Evolutionary conservation across 2,797 vertebrate genomes (phyloP), one percentile per base, ranked within the genome.

Genomic region (Antrozous pallidus): DNA sequence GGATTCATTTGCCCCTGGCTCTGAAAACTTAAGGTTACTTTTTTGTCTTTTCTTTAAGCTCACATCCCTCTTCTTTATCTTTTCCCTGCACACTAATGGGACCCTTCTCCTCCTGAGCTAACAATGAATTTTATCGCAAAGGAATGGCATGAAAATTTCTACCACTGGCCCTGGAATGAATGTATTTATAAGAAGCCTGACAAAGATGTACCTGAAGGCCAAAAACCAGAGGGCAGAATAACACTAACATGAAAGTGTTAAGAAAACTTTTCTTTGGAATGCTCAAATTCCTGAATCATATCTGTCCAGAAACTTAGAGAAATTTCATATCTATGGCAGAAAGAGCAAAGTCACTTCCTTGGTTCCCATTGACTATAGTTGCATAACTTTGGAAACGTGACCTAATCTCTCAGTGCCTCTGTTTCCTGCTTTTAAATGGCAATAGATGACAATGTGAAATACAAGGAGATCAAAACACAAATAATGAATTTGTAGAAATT

Each of bases 401-500:
- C 16, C 51, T 88, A 78, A 94, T 51, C 28, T 79, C 42, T 94
- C 56, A 87, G 61, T 84, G 63, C 18, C 12, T 89, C n/a, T 54
- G 3, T 85, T 81, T 90, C 33, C 22, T 74, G 36, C 49, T 95
- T 93, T 88, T 42, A 89, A 94, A 71, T 71, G 38, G 36, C 11
- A 17, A 49, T 78, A 78, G 83, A 36, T 77, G 61, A 65, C 91
- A 90, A 18, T 69, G 14, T 92, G 54, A 95, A 88, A 95, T 83
- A 65, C 8, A 74, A 88, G 71, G 90, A 89, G 51, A 40, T 67
- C 54, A 87, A 93, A 94, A 42, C 12, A 56, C 28, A 88, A 78
- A 94, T 63, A 79, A 95, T 65, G 20, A 42, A 69, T 90, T 38
- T 78, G 40, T 93, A 63, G 85, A 95, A 82, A 85, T 85, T 88